Percentiles rank a stretch among this genome's conserved stretches.
Conservation (phyloP, 1,140 invertebrate species). For the Pentalonia nigronervosa region DNA sequence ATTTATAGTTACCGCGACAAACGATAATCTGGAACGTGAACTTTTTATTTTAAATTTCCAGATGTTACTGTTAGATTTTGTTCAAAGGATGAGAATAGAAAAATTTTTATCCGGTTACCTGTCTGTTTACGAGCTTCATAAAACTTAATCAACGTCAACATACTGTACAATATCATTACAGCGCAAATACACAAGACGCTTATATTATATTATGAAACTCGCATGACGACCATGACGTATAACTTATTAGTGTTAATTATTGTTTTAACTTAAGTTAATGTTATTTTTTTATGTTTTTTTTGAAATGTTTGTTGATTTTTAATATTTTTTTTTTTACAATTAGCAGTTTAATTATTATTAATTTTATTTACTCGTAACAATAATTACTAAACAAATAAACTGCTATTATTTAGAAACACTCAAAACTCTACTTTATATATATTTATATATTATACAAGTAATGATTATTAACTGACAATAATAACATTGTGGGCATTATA, state of each 20-base stretch:
- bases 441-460: not conserved
- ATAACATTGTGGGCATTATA: not conserved
- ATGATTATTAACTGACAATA: not conserved
- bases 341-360: not conserved
- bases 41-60: conserved; percentile 7
- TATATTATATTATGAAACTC: not conserved
- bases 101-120: conserved; percentile 62
- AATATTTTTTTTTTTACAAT: not conserved
- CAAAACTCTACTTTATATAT: not conserved
- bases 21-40: not conserved
- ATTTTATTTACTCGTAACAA: conserved; percentile 13
- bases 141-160: not conserved
- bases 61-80: conserved; percentile 54
- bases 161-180: not conserved
- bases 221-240: not conserved
- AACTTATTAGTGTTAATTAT: conserved; percentile 13
- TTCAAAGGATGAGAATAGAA: conserved; percentile 60
- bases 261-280: conserved; percentile 10
- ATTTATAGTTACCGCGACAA: not conserved
- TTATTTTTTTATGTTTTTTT: conserved; percentile 14
- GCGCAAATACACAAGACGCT: not conserved
- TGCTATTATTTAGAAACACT: not conserved
- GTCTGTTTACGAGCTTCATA: conserved; percentile 47
- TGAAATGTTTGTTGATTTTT: not conserved
- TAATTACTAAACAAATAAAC: not conserved